Percentiles rank a stretch among this genome's conserved stretches.
Conservation (phyloP, 2,888 invertebrate genomes). For the Oegoconia quadripuncta region DNA sequence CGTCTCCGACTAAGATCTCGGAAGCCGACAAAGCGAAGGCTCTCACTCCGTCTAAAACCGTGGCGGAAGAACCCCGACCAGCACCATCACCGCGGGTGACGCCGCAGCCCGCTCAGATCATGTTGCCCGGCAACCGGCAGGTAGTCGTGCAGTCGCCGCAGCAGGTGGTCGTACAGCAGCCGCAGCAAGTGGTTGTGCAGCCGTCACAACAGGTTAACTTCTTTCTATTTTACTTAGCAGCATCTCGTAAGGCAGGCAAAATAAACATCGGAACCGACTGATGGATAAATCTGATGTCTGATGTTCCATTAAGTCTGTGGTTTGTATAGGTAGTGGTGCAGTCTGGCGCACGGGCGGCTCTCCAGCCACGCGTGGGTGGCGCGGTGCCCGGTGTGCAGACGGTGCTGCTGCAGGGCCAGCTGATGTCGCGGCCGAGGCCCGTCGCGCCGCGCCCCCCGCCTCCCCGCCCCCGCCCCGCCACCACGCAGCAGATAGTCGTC, state of each 20-base stretch:
- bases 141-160: conserved; percentile 53
- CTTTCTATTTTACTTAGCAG: no score
- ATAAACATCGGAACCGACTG: no score
- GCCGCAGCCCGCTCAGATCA: conserved; percentile 36
- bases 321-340: conserved; percentile 47
- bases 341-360: conserved; percentile 37
- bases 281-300: not conserved
- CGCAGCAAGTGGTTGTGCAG: conserved; percentile 41
- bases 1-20: conserved; percentile 45
- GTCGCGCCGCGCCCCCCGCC: conserved; percentile 30
- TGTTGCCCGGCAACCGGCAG: conserved; percentile 48
- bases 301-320: not conserved
- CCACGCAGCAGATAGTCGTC: conserved; percentile 85
- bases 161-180: conserved; percentile 38
- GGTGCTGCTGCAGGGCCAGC: conserved; percentile 51
- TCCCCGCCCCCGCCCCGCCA: conserved; percentile 47
- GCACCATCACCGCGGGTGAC: conserved; percentile 19
- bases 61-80: conserved; percentile 21
- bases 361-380: conserved; percentile 34
- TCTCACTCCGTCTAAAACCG: conserved; percentile 28
- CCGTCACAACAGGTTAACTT: conserved; percentile 36
- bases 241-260: no score
- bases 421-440: conserved; percentile 32
- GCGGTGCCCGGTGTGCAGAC: conserved; percentile 63
- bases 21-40: conserved; percentile 24